Evolutionary conservation across 2,113 vertebrate genomes (phyloP), one percentile per base, ranked within the genome.

Genomic region (Clarias batrachus): DNA sequence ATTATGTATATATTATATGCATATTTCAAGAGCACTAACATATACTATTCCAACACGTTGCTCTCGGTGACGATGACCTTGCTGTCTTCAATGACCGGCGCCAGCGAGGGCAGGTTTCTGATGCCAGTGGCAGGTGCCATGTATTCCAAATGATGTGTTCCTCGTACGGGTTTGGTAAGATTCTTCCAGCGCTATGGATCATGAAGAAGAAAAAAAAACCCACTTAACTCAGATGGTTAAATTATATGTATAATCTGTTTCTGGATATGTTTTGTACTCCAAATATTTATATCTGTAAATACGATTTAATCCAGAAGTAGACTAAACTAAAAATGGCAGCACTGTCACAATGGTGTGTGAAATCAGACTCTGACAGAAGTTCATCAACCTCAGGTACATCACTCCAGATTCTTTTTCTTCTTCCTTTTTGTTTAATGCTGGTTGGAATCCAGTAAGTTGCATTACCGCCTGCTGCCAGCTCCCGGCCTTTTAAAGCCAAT

Each of bases 61-160:
- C 94, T 96, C 90, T 96, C 96, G 2, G 94, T 96, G 91, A 96
- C 95, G 92, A 96, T 95, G 91, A 96, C 95, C 88, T 95, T 96
- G 91, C 94, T 94, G 83, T 96, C 95, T 41, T 95, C 95, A 0
- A 88, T 90, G 57, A 92, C 88, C 0, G 94, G 93, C 0, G 93
- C 93, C 87, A 95, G 83, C 0, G 93, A 92, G 54, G 87, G 90
- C 82, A 95, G 91, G 56, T 94, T 93, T 90, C 93, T 94, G 86
- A 94, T 89, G 88, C 95, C 91, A 12, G 84, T 80, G 82, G 92
- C 95, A 0, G 94, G 92, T 48, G 93, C 92, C 96, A 96, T 96
- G 92, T 96, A 96, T 87, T 96, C 96, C 85, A 96, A 91, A 86
- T 96, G 95, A 85, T 96, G 96, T 12, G 71, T 63, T 14, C 95